phyloP scores from a whole-genome alignment of 2,888 invertebrate species.

The Tubiluchus corallicola region DNA sequence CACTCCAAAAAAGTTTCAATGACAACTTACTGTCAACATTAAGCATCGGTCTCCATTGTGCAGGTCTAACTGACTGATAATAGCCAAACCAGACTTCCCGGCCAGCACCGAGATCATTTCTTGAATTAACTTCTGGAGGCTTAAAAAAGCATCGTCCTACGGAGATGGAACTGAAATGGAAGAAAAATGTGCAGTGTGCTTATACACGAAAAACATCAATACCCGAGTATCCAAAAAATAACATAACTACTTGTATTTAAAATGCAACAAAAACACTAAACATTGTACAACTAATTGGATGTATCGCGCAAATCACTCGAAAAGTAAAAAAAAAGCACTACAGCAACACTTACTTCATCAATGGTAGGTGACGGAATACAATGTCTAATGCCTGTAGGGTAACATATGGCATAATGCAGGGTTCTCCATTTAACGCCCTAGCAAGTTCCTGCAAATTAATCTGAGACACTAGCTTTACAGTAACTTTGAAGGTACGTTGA shows the following conservation, averaged over 20 bases:
- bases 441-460: background rate
- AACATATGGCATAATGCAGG: background rate
- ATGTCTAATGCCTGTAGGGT: slow-evolving; percentile 28
- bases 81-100: slow-evolving; percentile 7
- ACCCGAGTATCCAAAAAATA: too few relatives aligned
- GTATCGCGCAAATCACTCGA: too few relatives aligned
- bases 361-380: slow-evolving; percentile 19
- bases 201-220: too few relatives aligned
- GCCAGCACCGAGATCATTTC: slow-evolving; percentile 2
- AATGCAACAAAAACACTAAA: too few relatives aligned
- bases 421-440: background rate
- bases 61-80: slow-evolving; percentile 10
- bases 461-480: background rate
- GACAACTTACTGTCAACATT: slow-evolving; percentile 5
- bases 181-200: too few relatives aligned
- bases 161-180: too few relatives aligned
- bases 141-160: background rate
- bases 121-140: background rate
- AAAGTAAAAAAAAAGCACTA: background rate
- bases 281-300: too few relatives aligned
- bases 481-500: too few relatives aligned
- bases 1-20: too few relatives aligned
- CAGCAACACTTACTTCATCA: slow-evolving; percentile 7
- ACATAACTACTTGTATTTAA: too few relatives aligned
- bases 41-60: slow-evolving; percentile 10